Evolutionary conservation across 2,113 vertebrate genomes (phyloP).

Genomic region (Malaclemys terrapin): DNA sequence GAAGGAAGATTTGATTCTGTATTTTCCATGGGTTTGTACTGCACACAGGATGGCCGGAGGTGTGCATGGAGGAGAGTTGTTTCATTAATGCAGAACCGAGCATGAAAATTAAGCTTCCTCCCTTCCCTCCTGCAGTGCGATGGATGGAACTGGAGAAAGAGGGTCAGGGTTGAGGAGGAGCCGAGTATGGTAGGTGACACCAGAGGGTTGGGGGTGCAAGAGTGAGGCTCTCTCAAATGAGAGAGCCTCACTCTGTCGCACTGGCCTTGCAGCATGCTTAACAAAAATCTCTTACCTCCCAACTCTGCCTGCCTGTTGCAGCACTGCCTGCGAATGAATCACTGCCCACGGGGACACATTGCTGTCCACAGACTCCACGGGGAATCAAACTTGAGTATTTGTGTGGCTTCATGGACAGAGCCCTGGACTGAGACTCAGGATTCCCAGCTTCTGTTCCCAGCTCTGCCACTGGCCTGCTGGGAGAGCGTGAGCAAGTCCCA

Average conservation of each 20-base stretch:
- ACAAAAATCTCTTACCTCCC: no score
- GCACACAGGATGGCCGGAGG: not conserved
- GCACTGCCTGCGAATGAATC: not conserved
- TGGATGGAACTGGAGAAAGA: not conserved
- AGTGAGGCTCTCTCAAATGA: not conserved
- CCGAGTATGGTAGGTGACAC: not conserved
- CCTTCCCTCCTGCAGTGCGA: not conserved
- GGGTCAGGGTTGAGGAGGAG: not conserved
- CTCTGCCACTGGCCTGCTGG: not conserved
- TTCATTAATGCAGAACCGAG: not conserved
- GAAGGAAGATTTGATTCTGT: not conserved
- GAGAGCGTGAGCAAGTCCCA: not conserved
- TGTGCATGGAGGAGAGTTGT: not conserved
- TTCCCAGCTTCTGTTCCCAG: not conserved
- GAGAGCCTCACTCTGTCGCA: not conserved
- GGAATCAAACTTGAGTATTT: not conserved
- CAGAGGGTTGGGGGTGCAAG: not conserved
- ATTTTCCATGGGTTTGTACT: not conserved
- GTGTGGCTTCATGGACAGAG: not conserved
- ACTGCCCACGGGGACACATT: no score
- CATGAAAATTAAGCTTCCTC: not conserved
- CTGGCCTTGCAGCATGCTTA: not conserved
- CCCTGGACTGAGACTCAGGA: not conserved
- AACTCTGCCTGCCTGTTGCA: not conserved
- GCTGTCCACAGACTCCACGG: no score